Evolutionary conservation across 2,113 vertebrate species (phyloP), one percentile per base, ranked within the genome.

Genomic region (Erinaceus europaeus): DNA sequence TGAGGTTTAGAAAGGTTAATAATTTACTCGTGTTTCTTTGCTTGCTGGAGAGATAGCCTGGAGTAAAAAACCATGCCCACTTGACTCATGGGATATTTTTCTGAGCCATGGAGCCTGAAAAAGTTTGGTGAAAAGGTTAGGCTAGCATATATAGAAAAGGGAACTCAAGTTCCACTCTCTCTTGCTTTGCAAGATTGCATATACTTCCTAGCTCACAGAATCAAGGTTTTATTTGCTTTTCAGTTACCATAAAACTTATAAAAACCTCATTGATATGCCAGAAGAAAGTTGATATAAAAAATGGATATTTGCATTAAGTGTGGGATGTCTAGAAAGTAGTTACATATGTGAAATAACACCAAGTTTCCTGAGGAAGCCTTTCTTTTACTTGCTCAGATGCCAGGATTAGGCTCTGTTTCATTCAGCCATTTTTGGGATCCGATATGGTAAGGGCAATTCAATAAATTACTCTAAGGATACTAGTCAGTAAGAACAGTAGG

Each of bases 141-240:
- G 42, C 1, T 5, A 34, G 68, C 13, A 42, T 7, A 5, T 4
- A 5, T 0, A 0, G 48, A 6, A 6, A 0, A 0, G 9, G 8
- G 0, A 18, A 20, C 7, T 42, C 61, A 6, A 29, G 18, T 1
- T 44, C 23, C n/a, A 23, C 12, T 7, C 3, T 65, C 29, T 25
- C 5, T 14, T 80, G 55, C 18, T 59, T 10, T 12, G 17, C 9
- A 34, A n/a, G 55, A 77, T 62, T 21, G n/a, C 20, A 13, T 20
- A n/a, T 71, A 17, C 48, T n/a, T 90, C 2, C 8, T 25, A 40
- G 4, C 7, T 81, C 38, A 57, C 40, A 46, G 52, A 36, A 48
- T 11, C 67, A 42, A 78, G 32, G 1, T 23, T 38, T 73, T 67
- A 46, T 2, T 4, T 53, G 6, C 7, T 53, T 69, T 53, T 69